Base-by-base conservation (phyloP, 2,888 invertebrate genomes). In the Erebia palarica region DNA sequence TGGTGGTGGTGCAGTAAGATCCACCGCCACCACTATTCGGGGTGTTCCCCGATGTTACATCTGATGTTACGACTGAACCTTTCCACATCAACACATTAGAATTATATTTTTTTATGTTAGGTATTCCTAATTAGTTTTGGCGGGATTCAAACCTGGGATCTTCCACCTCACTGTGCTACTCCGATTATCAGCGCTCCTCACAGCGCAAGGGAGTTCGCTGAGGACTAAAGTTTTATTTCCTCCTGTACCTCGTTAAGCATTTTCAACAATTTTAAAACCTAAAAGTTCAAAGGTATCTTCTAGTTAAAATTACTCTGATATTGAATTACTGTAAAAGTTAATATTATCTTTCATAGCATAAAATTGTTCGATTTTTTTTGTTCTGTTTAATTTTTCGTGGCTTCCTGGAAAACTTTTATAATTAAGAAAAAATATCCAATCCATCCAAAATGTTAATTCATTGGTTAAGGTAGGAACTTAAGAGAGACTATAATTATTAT, bases 221-320 rank as follows among this genome's bases (percentile, higher is more conserved):
- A 53, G 3, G 1, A 53, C 7, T n/a, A 53, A 55, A 16, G 55
- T 55, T 55, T 3, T 55, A 18, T 55, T 55, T 55, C 55, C 55
- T 18, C 51, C 0, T n/a, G 44, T 44, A 51, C 14, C 51, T 51
- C 51, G 8, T 51, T 51, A 51, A 51, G n/a, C 51, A 16, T 18
- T 55, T 55, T 55, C 55, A 55, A 55, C 55, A 55, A 55, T 55
- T 55, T 53, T 55, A 13, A 60, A 60, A 60, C 13, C 60, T 13
- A 21, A 44, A 60, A 60, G 42, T 60, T 60, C 42, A 60, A 42
- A 60, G 42, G 58, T 59, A 36, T 16, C 14, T 60, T 60, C 16
- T 16, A 16, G 10, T 42, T 42, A 60, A 44, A 42, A 60, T 60
- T 16, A 60, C 42, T 60, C 44, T 60, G 60, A 60, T 60, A 60